phyloP scores from a whole-genome alignment of 2,797 vertebrate species.

The Phylloscopus collybita region DNA sequence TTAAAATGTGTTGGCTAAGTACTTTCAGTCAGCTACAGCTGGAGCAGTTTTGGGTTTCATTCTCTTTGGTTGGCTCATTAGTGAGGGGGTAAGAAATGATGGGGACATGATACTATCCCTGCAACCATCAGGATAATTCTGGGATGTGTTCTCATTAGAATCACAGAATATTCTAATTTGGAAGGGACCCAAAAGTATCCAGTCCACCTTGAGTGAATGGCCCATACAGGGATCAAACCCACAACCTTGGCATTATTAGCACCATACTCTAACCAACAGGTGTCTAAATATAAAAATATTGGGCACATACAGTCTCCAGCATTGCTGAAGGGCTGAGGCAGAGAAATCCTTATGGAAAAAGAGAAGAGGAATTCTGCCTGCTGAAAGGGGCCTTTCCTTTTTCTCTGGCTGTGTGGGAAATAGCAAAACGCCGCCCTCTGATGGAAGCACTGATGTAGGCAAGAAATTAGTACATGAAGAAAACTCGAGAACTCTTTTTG shows the following conservation, averaged over 20 bases:
- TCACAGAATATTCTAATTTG: neutral
- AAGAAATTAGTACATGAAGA: neutral
- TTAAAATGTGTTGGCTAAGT: accelerated
- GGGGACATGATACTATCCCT: neutral
- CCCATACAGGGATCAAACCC: neutral
- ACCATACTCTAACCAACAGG: neutral
- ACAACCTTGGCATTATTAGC: neutral
- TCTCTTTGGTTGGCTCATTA: neutral
- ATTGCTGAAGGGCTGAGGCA: neutral
- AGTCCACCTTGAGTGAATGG: neutral
- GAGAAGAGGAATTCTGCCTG: neutral
- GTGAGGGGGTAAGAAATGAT: neutral
- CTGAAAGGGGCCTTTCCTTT: neutral
- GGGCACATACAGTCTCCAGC: neutral
- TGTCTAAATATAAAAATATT: neutral
- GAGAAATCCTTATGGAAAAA: neutral
- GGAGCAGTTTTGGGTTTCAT: neutral
- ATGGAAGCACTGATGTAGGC: neutral
- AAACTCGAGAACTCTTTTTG: neutral
- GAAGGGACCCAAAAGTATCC: neutral
- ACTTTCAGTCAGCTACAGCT: neutral
- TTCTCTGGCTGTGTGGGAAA: neutral
- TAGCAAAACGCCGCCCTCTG: neutral
- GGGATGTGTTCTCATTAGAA: neutral
- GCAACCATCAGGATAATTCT: neutral